Percentiles rank a stretch among this genome's conserved stretches.
Evolutionary conservation across 2,797 vertebrate genomes (phyloP).

Genomic region (Delichon dasypus): DNA sequence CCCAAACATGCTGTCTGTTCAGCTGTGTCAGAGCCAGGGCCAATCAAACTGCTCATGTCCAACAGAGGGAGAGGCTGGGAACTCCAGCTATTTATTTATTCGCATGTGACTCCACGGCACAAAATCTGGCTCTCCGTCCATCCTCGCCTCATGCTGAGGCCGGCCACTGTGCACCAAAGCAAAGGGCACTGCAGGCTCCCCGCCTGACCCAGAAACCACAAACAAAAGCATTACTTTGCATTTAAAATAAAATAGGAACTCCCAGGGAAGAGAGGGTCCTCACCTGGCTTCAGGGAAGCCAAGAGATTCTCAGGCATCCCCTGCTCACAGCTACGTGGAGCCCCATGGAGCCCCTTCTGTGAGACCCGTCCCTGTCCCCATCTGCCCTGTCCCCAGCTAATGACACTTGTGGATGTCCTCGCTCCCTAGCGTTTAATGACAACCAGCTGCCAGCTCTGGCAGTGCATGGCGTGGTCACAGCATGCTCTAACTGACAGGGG

Average conservation of each 20-base stretch:
- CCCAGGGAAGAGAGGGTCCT: background rate
- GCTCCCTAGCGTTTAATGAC: background rate
- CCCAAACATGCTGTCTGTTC: background rate
- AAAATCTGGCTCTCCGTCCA: conserved; percentile 11
- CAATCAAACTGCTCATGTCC: background rate
- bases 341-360: background rate
- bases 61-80: background rate
- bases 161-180: background rate
- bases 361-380: background rate
- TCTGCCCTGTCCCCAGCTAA: background rate
- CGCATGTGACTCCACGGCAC: background rate
- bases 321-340: fast-evolving
- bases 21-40: background rate
- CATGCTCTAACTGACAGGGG: background rate
- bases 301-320: background rate
- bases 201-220: background rate
- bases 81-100: conserved; percentile 27
- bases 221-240: background rate
- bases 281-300: background rate
- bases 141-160: background rate
- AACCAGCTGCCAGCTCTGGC: conserved; percentile 21
- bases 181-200: background rate
- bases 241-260: background rate
- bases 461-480: fast-evolving
- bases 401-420: background rate